phyloP scores from a whole-genome alignment of 2,113 vertebrate species.

The Progne subis region DNA sequence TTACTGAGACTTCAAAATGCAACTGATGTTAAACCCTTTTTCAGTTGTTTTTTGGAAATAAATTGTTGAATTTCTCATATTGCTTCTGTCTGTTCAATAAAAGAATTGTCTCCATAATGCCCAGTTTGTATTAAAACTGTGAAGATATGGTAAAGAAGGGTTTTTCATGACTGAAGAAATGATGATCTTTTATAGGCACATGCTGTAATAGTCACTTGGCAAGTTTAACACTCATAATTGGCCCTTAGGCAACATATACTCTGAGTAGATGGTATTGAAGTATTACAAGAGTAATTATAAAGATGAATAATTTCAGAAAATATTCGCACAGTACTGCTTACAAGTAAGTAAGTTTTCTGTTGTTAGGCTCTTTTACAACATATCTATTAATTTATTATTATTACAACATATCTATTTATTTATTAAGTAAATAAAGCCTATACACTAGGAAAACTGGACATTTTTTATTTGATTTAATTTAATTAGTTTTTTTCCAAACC shows the following conservation, averaged over 20 bases:
- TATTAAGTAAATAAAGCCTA: not conserved
- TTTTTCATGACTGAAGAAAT: not conserved
- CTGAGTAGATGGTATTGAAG: conserved; percentile 16
- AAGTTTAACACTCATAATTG: conserved; percentile 25
- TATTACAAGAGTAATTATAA: not conserved
- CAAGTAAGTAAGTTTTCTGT: not conserved
- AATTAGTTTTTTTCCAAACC: not conserved
- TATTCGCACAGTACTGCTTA: not conserved
- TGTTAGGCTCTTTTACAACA: not conserved
- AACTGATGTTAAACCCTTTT: not conserved
- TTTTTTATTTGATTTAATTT: not conserved
- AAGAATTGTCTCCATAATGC: not conserved
- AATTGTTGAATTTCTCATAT: not conserved
- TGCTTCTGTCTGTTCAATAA: not conserved
- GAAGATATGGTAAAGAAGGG: not conserved
- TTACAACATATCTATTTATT: not conserved
- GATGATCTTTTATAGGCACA: not conserved
- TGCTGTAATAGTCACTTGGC: not conserved
- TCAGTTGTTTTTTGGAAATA: not conserved
- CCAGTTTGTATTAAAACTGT: not conserved
- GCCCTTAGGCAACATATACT: conserved; percentile 33
- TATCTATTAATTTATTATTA: not conserved
- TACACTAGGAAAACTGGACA: not conserved
- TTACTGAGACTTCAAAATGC: not conserved
- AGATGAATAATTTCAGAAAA: not conserved